Base-by-base conservation (phyloP, 1,140 invertebrate species). In the Muscidifurax raptorellus region DNA sequence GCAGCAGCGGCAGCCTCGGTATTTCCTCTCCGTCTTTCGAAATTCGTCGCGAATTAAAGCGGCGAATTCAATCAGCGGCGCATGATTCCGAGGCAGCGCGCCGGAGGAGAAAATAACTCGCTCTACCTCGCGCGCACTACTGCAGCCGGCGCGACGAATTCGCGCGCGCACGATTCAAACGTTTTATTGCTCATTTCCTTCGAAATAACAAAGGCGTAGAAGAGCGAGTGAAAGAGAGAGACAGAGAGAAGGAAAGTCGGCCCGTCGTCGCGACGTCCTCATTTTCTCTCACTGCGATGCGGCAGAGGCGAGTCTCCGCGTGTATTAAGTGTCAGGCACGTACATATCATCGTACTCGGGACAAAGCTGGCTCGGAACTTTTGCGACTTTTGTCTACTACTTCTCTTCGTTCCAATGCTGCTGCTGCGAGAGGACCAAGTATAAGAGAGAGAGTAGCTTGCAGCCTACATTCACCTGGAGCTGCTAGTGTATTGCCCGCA, bases 391-490 rank as follows among this genome's bases (percentile, higher is more conserved):
- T 52, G 66, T 71, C 79, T 71, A 52, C 36, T 77, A 30, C n/a
- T 69, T 22, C 66, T 80, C 32, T 59, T 59, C 52, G n/a, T 59
- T 59, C 22, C 52, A 4, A 4, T n/a, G 22, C 52, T 59, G 18
- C 52, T 40, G 9, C 32, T 28, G 28, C 3, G 28, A 64, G 22
- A 25, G 27, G n/a, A 15, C 76, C 9, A 81, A 5, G 44, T 12
- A 25, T 28, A 40, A n/a, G 5, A 77, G 40, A 28, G 22, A 77
- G 69, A 6, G 28, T 25, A 15, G 15, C 7, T 64, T n/a, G n/a
- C n/a, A 69, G 52, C 74, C 74, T 77, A 69, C n/a, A 83, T 83
- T 69, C 76, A 83, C 74, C 82, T 83, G 82, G 59, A 76, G 30
- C 18, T 47, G 7, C 22, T 4, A 15, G 6, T 28, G 67, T 7